Conservation (phyloP, 2,113 vertebrate genomes). For the Dolichotis patagonum region DNA sequence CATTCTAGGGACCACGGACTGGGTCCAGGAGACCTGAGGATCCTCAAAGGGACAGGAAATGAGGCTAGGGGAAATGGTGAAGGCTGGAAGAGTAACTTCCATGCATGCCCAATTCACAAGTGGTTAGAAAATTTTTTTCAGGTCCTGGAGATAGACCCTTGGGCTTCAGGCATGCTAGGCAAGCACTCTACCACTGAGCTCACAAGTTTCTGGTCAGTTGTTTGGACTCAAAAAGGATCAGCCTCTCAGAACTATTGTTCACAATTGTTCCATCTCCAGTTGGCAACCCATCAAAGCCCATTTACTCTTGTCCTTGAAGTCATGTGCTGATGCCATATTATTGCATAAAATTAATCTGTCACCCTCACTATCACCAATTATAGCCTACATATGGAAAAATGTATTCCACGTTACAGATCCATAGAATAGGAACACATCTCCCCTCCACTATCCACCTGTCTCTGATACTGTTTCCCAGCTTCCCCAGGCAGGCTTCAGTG, state of each 20-base stretch:
- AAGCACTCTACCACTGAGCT: background rate
- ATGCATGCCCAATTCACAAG: background rate
- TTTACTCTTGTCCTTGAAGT: background rate
- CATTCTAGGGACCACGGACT: background rate
- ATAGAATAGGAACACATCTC: background rate
- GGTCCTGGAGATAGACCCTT: background rate
- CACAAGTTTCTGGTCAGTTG: background rate
- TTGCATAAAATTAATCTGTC: background rate
- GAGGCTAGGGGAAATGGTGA: background rate
- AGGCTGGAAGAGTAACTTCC: background rate
- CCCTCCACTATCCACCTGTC: background rate
- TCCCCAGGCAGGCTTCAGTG: background rate
- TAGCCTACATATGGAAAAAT: background rate
- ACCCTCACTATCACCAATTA: background rate
- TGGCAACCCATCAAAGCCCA: background rate
- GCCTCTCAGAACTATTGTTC: background rate
- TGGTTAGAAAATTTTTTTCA: background rate
- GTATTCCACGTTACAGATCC: background rate
- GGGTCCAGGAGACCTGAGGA: background rate
- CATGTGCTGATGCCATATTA: background rate
- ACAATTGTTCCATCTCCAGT: background rate
- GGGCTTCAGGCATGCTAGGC: background rate
- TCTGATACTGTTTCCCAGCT: background rate
- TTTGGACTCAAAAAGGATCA: background rate
- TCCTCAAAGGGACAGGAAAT: background rate